These are phyloP conservation scores for Turnix velox DNA, from an alignment of 2,113 vertebrate genomes.

Conservation along the genomic window DNA sequence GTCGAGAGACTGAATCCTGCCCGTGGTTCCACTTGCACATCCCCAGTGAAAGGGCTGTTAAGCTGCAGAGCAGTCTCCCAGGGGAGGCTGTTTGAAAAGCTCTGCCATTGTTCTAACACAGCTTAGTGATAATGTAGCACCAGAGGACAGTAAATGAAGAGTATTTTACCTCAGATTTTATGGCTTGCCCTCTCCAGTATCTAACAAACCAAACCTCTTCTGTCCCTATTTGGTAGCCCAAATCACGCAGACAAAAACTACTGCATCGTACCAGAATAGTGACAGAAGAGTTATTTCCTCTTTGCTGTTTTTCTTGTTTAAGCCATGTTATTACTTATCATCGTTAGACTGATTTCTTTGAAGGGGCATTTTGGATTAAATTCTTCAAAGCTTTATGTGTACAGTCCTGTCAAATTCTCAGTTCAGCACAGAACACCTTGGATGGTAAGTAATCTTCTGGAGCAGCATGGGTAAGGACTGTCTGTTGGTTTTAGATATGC, in stretches of 20 bases:
- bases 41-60: slow-evolving; percentile 19
- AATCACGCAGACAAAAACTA: neutral
- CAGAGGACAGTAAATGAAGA: neutral
- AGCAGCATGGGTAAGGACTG: neutral
- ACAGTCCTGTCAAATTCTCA: neutral
- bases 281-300: neutral
- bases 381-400: neutral
- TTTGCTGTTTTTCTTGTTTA: neutral
- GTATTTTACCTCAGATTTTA: neutral
- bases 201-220: neutral
- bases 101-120: slow-evolving; percentile 20
- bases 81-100: slow-evolving; percentile 38
- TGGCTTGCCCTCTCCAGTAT: neutral
- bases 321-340: fast-evolving
- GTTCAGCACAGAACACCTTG: neutral
- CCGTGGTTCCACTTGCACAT: slow-evolving; percentile 33
- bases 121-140: neutral
- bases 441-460: neutral
- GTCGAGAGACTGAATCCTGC: slow-evolving; percentile 40
- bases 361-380: neutral
- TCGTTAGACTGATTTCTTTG: neutral
- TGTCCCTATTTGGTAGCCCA: neutral
- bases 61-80: neutral
- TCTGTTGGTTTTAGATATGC: neutral
- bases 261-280: neutral